These are phyloP conservation scores for Acleris holmiana DNA, from an alignment of 2,888 invertebrate species.

Conservation along the genomic window DNA sequence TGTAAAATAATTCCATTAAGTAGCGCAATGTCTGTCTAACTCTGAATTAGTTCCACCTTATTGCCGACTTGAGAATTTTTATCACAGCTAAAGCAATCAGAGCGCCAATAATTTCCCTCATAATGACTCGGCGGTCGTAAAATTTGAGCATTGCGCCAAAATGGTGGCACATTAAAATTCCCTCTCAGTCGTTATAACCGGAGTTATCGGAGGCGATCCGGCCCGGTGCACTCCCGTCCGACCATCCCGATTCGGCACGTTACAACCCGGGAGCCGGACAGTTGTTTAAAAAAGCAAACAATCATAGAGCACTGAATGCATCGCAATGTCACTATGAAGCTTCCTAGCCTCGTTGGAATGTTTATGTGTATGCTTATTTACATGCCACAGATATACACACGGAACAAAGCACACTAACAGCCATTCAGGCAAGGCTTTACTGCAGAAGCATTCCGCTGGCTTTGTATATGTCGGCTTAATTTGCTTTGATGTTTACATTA, in stretches of 20 bases:
- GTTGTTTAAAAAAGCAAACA: background rate
- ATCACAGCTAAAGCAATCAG: slow-evolving; percentile 83
- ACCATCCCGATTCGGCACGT: slow-evolving; percentile 24
- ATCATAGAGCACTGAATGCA: too few species aligned
- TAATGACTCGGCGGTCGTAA: slow-evolving; percentile 82
- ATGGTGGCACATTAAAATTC: slow-evolving; percentile 85
- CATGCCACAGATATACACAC: too few species aligned
- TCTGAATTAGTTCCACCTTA: slow-evolving; percentile 83
- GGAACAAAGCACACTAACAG: too few species aligned
- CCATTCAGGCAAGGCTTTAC: too few species aligned
- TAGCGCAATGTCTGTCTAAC: slow-evolving; percentile 70
- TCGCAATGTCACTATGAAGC: too few species aligned
- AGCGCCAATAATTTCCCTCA: slow-evolving; percentile 84
- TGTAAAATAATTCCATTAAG: slow-evolving; percentile 50
- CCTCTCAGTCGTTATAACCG: slow-evolving; percentile 83
- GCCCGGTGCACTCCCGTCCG: slow-evolving; percentile 48
- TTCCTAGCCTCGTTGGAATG: background rate
- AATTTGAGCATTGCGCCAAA: slow-evolving; percentile 85
- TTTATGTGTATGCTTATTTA: too few species aligned
- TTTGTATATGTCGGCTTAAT: too few species aligned
- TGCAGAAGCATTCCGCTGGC: too few species aligned
- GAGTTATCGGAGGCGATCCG: slow-evolving; percentile 77
- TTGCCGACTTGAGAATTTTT: slow-evolving; percentile 83
- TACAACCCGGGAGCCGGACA: background rate
- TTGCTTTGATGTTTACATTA: too few species aligned